Evolutionary conservation across 2,888 invertebrate species (phyloP).

Genomic region (Rhagonycha lutea): DNA sequence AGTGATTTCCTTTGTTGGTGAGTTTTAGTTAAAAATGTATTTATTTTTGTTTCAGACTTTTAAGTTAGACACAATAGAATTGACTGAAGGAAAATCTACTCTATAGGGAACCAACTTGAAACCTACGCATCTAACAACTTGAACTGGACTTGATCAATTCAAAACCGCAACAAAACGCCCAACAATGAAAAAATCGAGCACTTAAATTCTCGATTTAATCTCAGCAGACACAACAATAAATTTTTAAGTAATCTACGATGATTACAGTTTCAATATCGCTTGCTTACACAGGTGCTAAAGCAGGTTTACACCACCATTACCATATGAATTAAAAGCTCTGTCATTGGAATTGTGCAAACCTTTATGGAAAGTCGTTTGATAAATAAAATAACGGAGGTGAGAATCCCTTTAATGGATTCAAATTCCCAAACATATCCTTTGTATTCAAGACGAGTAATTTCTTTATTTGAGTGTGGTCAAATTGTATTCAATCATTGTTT

Average conservation of each 20-base stretch:
- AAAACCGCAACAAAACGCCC: too few relatives aligned
- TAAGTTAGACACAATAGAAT: neutral
- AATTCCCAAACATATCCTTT: neutral
- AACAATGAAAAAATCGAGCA: neutral
- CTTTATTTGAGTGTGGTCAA: neutral
- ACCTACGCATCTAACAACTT: neutral
- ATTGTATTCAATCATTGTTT: neutral
- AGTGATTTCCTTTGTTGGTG: neutral
- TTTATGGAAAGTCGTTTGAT: neutral
- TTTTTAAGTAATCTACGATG: neutral
- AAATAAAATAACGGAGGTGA: neutral
- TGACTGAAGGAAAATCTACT: neutral
- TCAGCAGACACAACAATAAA: neutral
- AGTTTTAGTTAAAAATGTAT: neutral
- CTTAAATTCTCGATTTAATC: neutral
- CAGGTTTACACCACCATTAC: neutral
- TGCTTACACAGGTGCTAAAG: conserved; percentile 1
- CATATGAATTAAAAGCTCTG: neutral
- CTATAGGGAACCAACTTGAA: neutral
- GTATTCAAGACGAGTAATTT: neutral
- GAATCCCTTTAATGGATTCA: neutral
- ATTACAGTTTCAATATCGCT: neutral
- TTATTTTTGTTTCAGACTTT: neutral
- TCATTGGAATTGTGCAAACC: neutral
- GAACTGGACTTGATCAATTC: neutral